Base-by-base conservation (phyloP, 2,113 vertebrate genomes). In the Colius striatus region DNA sequence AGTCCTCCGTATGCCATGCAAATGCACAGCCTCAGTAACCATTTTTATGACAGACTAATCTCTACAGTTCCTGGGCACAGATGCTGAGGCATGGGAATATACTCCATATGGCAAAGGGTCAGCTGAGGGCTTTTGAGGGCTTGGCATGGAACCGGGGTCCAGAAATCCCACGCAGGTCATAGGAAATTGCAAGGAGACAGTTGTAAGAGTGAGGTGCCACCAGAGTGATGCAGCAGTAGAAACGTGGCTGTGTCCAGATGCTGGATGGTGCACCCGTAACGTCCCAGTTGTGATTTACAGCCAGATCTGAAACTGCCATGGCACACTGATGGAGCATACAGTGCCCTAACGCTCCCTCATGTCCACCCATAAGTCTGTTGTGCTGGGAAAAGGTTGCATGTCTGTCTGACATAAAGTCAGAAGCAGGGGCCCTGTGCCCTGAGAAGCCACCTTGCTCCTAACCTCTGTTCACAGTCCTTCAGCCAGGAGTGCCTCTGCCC, bases 401-500 rank as follows among this genome's bases (percentile, higher is more conserved):
- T n/a, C 19, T 57, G 36, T 38, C 27, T 62, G 32, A 30, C 38
- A 58, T 5, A 51, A 86, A 47, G 29, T 47, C 10, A n/a, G 50
- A 15, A 72, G 7, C 0, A 1, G 84, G 48, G 20, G 4, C 10
- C 9, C 36, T n/a, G 48, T 89, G 53, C 11, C 10, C 25, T 1
- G 1, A 30, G 13, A 77, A 54, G 17, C 9, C 36, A 47, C 2
- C 19, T 20, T 10, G 21, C 7, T 26, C 7, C 6, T 45, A 48
- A 16, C 12, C 6, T 9, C 8, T 41, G 25, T 26, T 48, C 53
- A 9, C 20, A 82, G 30, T 8, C 10, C 14, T 70, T 13, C 43
- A 62, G 41, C 1, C 5, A 73, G 11, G 47, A 13, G 4, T 58
- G 8, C 7, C 9, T 43, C n/a, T 58, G 20, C 9, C 22, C 47